phyloP scores from a whole-genome alignment of 2,797 vertebrate species.

The Sciurus carolinensis region DNA sequence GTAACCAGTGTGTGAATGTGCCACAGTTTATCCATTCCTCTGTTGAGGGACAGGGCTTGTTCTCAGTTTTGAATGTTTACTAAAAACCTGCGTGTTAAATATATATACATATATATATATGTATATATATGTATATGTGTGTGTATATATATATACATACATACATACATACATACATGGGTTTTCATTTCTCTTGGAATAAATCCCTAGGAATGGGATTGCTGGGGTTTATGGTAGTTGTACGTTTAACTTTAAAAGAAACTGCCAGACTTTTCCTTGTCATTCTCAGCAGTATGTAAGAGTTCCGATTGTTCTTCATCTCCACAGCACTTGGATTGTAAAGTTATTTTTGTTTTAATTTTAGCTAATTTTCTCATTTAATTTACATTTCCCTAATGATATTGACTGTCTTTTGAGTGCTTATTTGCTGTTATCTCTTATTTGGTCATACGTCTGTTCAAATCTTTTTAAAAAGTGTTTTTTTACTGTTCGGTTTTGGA shows the following conservation, averaged over 20 bases:
- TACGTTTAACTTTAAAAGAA: too few relatives aligned
- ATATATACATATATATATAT: too few relatives aligned
- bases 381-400: background rate
- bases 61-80: background rate
- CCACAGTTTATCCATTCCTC: background rate
- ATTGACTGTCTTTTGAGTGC: background rate
- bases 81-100: background rate
- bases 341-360: background rate
- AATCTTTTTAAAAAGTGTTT: background rate
- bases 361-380: background rate
- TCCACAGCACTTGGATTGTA: background rate
- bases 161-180: too few relatives aligned
- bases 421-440: background rate
- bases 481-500: background rate
- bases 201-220: too few relatives aligned
- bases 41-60: background rate
- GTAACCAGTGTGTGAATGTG: too few relatives aligned
- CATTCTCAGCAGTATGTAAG: background rate
- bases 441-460: background rate
- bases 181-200: background rate
- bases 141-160: too few relatives aligned
- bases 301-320: background rate
- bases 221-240: too few relatives aligned
- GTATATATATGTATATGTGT: too few relatives aligned
- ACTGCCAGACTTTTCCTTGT: too few relatives aligned